Base-by-base conservation (phyloP, 92 coral and sea anemone genomes). In the Virgularia gustaviana region DNA sequence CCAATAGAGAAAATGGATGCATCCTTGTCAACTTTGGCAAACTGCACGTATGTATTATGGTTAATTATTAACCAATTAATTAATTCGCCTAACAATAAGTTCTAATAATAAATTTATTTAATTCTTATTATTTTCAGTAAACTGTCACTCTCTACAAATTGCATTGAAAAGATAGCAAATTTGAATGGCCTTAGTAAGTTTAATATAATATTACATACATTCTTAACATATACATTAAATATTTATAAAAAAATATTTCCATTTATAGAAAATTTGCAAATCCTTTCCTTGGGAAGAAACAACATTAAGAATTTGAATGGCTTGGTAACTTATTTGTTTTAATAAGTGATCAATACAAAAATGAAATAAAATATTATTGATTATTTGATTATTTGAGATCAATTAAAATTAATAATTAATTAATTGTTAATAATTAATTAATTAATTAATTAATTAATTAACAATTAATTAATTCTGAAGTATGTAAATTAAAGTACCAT, bases 1-100 rank as follows among this genome's bases (percentile, higher is more conserved):
- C 99, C 99, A 34, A 81, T 94, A 60, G 99, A 94, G 58, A 94
- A 94, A 63, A 94, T 94, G 99, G 99, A 94, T 76, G 98, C 98
- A 2, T 92, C 98, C 9, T 79, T 92, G 63, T 92, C 98, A 12
- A 92, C 96, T 10, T 76, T 92, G 29, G 38, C 94, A 11, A 61
- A 60, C 76, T 92, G 98, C 96, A 86, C 81, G 98, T 92, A 80
- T 70, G 96, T 63, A 9, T 31, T 31, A 0, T 13, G 22, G 60
- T 12, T 24, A 10, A 10, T 27, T 55, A n/a, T 5, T 55, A 20
- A 25, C 34, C 62, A 55, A 55, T 22, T 55, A 10, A 55, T 55
- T 55, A 15, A 0, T 19, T 4, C 9, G n/a, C n/a, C n/a, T n/a
- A n/a, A 60, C 42, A 39, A 39, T 39, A 39, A 39, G n/a, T 60